phyloP scores from a whole-genome alignment of 1,140 invertebrate genomes.

The Tetragonula clypearis region DNA sequence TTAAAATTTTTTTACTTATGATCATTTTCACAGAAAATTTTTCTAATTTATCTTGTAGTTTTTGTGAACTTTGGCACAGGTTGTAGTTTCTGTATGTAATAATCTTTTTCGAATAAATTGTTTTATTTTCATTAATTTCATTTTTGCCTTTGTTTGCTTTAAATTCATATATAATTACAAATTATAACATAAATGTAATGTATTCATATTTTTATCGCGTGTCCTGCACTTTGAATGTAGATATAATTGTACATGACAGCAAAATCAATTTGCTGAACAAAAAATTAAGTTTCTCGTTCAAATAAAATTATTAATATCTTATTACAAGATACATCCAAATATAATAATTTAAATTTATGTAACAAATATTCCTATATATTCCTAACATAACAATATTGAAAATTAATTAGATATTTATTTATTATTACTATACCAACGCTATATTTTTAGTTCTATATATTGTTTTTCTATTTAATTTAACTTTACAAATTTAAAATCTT shows the following conservation, averaged over 20 bases:
- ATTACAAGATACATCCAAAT: slow-evolving; percentile 32
- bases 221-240: slow-evolving; percentile 45
- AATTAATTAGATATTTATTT: background rate
- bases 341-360: slow-evolving; percentile 28
- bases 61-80: slow-evolving; percentile 23
- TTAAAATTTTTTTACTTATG: slow-evolving; percentile 14
- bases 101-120: slow-evolving; percentile 9
- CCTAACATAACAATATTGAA: background rate
- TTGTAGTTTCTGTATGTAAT: background rate
- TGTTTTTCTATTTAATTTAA: slow-evolving; percentile 3
- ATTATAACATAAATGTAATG: slow-evolving; percentile 43
- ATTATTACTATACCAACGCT: background rate
- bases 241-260: slow-evolving; percentile 37
- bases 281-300: slow-evolving; percentile 40
- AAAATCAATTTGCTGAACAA: slow-evolving; percentile 57
- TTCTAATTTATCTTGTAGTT: background rate
- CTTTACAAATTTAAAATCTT: slow-evolving; percentile 20
- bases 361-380: background rate
- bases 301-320: slow-evolving; percentile 14
- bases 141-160: background rate
- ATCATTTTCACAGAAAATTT: background rate
- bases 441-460: background rate
- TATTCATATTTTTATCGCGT: background rate
- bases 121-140: background rate
- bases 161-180: slow-evolving; percentile 30